phyloP scores from a whole-genome alignment of 2,888 invertebrate species.

The Teinopalpus imperialis region DNA sequence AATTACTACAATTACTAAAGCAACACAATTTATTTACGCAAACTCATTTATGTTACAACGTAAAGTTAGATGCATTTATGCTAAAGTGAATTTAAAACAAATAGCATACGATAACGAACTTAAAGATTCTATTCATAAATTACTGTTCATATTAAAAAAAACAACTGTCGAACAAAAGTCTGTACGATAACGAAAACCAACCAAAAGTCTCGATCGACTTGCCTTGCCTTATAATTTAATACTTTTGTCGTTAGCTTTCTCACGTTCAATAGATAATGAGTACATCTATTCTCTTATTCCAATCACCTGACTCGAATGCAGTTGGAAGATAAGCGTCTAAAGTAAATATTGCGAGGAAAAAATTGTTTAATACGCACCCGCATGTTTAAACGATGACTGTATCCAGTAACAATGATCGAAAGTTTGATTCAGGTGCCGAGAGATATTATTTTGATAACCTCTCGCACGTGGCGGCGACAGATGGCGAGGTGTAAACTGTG shows the following conservation, averaged over 20 bases:
- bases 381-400: constrained; percentile 59
- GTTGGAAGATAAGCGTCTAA: constrained; percentile 28
- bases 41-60: too few relatives aligned
- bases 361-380: constrained; percentile 33
- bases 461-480: constrained; percentile 46
- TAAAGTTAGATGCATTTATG: constrained; percentile 9
- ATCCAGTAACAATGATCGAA: constrained; percentile 59
- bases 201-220: constrained; percentile 42
- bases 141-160: constrained; percentile 27
- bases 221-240: constrained; percentile 46
- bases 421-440: constrained; percentile 58
- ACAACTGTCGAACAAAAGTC: constrained; percentile 34
- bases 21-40: too few relatives aligned
- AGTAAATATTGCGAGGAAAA: constrained; percentile 32
- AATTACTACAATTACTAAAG: too few relatives aligned
- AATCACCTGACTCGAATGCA: constrained; percentile 22
- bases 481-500: constrained; percentile 30
- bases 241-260: constrained; percentile 48
- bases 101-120: constrained; percentile 4
- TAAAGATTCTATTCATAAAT: constrained; percentile 13
- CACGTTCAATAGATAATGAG: constrained; percentile 46
- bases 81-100: constrained; percentile 3
- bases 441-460: constrained; percentile 49
- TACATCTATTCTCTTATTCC: constrained; percentile 9
- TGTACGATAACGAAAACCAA: constrained; percentile 28